Conservation (phyloP, 2,797 vertebrate genomes). For the Tinamus major region DNA sequence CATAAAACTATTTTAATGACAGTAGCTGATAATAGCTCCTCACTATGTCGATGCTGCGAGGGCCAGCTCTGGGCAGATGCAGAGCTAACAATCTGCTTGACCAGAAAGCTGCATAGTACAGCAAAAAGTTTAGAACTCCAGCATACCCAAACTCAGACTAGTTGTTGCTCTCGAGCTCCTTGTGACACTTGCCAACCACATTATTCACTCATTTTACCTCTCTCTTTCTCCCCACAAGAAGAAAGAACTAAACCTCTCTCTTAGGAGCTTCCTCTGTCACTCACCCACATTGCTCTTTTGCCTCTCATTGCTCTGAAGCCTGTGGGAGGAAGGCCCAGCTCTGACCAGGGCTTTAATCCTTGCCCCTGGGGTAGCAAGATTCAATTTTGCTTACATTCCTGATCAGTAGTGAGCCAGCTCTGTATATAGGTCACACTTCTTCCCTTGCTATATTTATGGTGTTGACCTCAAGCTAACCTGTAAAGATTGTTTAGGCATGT, state of each 20-base stretch:
- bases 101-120: not conserved
- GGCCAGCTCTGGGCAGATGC: accelerated
- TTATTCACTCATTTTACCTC: not conserved
- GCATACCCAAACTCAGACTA: not conserved
- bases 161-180: not conserved
- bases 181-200: not conserved
- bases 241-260: not conserved
- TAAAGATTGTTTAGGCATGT: not conserved
- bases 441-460: not conserved
- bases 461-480: constrained; percentile 47
- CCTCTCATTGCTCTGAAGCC: not conserved
- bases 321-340: not conserved
- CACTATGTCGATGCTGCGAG: not conserved
- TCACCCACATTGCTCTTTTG: not conserved
- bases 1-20: not conserved
- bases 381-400: not conserved
- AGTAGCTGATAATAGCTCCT: accelerated
- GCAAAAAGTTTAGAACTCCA: not conserved
- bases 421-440: not conserved
- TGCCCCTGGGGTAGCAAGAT: not conserved
- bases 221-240: not conserved
- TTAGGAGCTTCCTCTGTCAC: not conserved
- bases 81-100: not conserved
- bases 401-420: not conserved
- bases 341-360: not conserved